Evolutionary conservation across 2,888 invertebrate genomes (phyloP).

Genomic region (Drosophila niveifrons): DNA sequence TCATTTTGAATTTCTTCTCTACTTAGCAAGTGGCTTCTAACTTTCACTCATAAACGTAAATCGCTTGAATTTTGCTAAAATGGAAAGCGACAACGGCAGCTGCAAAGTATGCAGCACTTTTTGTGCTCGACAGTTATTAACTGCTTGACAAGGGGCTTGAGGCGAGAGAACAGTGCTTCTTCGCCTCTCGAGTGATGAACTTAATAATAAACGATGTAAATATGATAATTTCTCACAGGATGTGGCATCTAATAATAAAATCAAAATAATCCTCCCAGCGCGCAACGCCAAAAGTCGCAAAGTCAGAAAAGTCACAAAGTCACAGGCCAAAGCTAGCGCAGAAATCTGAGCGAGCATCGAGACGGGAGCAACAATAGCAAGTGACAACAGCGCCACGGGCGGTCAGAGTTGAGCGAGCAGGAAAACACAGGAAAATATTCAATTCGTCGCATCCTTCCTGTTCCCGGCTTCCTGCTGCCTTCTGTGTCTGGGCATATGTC

Average conservation of each 20-base stretch:
- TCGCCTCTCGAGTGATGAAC: slow-evolving; percentile 83
- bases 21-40: slow-evolving; percentile 37
- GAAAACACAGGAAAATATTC: slow-evolving; percentile 78
- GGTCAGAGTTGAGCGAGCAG: slow-evolving; percentile 44
- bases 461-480: slow-evolving; percentile 22
- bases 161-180: slow-evolving; percentile 6
- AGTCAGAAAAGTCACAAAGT: slow-evolving; percentile 65
- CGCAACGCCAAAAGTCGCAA: slow-evolving; percentile 59
- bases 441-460: slow-evolving; percentile 84
- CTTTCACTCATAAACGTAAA: slow-evolving; percentile 65
- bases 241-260: slow-evolving; percentile 86
- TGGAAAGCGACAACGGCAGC: slow-evolving; percentile 12
- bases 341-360: neutral
- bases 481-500: slow-evolving; percentile 48
- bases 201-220: slow-evolving; percentile 86
- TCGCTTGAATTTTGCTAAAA: slow-evolving; percentile 46
- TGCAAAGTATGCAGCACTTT: slow-evolving; percentile 76
- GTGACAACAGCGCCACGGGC: slow-evolving; percentile 76
- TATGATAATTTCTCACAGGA: slow-evolving; percentile 86
- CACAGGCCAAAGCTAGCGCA: slow-evolving; percentile 38
- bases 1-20: slow-evolving; percentile 6
- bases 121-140: slow-evolving; percentile 62
- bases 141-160: neutral
- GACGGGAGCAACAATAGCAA: slow-evolving; percentile 3
- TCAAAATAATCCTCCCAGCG: slow-evolving; percentile 83